Percentiles rank a stretch among this genome's conserved stretches.
Conservation (phyloP, 2,113 vertebrate species). For the Grammomys surdaster region DNA sequence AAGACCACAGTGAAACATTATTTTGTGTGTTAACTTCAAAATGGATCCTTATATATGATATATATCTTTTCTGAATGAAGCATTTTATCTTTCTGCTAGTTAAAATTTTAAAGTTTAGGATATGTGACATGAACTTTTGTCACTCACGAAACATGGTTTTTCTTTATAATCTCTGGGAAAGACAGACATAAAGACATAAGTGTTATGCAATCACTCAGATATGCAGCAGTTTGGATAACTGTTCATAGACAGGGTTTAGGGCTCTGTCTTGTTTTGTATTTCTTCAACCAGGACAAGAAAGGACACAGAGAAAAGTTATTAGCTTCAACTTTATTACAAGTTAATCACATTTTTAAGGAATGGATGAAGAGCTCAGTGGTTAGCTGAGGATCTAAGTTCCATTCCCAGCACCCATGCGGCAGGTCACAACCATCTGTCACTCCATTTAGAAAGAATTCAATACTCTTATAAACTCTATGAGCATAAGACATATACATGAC, state of each 20-base stretch:
- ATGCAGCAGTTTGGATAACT: neutral
- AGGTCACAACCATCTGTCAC: neutral
- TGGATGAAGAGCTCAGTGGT: neutral
- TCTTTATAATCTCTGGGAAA: neutral
- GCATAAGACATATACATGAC: neutral
- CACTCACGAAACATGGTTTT: neutral
- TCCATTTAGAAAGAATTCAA: neutral
- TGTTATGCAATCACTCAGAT: neutral
- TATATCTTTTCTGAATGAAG: conserved; percentile 13
- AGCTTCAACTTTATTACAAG: neutral
- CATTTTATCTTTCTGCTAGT: neutral
- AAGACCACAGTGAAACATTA: neutral
- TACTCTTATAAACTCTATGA: neutral
- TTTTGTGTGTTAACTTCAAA: neutral
- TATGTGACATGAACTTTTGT: neutral
- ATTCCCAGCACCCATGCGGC: neutral
- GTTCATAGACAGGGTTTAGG: neutral
- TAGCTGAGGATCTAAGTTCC: neutral
- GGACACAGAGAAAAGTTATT: neutral
- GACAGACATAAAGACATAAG: neutral
- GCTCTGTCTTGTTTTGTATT: neutral
- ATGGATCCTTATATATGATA: neutral
- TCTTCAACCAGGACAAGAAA: neutral
- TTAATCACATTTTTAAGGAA: neutral
- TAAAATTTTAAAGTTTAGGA: conserved; percentile 37